Evolutionary conservation across 2,113 vertebrate genomes (phyloP), one percentile per base, ranked within the genome.

Genomic region (Nothocercus julius): DNA sequence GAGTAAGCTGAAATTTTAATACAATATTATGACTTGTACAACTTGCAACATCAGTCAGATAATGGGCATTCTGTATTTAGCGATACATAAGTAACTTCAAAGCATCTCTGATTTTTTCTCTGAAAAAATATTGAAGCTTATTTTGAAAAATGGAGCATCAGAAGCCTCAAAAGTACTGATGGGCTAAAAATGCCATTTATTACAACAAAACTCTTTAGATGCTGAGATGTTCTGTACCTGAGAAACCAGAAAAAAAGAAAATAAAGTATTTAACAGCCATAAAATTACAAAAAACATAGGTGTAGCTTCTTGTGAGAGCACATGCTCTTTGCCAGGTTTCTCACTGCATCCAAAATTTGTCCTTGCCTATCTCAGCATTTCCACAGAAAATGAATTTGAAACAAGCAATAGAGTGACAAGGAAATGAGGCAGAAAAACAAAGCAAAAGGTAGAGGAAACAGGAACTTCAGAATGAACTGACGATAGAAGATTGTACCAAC

Each of bases 231-330:
- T 81, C 90, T 84, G 77, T 61, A 95, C 91, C 88, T 94, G 62
- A 95, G 88, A 84, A 93, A 94, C 75, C 42, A 92, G 78, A 96
- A 73, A 92, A 96, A 73, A 92, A 93, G 30, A 92, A 92, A 88
- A 85, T 83, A 59, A 80, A 67, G 36, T 36, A 45, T 38, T 90
- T 67, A 88, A 68, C 24, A 81, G 82, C 12, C 73, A 81, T 80
- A 85, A 2, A 85, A 49, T 76, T 28, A 92, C 59, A 83, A 88
- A 87, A 67, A 67, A 40, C 32, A 20, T 5, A 20, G 1, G 8
- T 14, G 38, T 20, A 47, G 62, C 73, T 36, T 80, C 11, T 36
- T 28, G 22, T 14, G 47, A 80, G 32, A 16, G 61, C 30, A 38
- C 0, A 1, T 2, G 1, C 54, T 24, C 58, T 58, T 45, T 74